Evolutionary conservation across 2,888 invertebrate genomes (phyloP), one percentile per base, ranked within the genome.

Genomic region (Lithophane ornitopus): DNA sequence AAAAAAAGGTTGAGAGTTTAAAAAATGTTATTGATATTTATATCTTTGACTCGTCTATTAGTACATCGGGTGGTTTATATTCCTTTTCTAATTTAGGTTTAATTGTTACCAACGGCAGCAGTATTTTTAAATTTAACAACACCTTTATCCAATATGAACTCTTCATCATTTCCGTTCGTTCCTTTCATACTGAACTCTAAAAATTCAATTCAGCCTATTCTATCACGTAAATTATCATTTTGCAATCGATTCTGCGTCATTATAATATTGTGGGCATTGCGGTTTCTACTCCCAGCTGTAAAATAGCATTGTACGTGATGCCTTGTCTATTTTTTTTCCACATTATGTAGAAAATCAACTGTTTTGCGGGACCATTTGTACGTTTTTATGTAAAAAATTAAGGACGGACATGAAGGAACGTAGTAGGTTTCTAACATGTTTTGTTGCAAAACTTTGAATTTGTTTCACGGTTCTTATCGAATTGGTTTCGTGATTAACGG

Each of bases 221-320:
- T 94, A 93, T 92, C 93, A 93, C 93, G 94, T 95, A 95, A 95
- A 96, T 94, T 93, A 93, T 93, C 91, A 93, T 95, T 95, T 95
- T 94, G 95, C 95, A 96, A 96, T 95, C 94, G 93, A 92, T 93
- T 92, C 92, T 91, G 90, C 90, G 93, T 94, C 92, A 93, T 95
- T 94, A 94, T 91, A 92, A 91, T 92, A 89, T 91, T 94, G 95
- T 94, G 95, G 95, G 95, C 91, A 93, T 87, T 96, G 96, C 89
- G 96, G 96, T 96, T 95, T 94, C 93, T 93, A 93, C 92, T 93
- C 90, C 88, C 89, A 89, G 89, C 91, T 93, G 93, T 82, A 92
- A 93, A 94, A 93, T 92, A 88, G 86, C 87, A 82, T 85, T 87
- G 93, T 94, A 95, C 95, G 95, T 95, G 95, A 95, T 95, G 92